Base-by-base conservation (phyloP, 2,113 vertebrate species). In the Oreochromis aureus region DNA sequence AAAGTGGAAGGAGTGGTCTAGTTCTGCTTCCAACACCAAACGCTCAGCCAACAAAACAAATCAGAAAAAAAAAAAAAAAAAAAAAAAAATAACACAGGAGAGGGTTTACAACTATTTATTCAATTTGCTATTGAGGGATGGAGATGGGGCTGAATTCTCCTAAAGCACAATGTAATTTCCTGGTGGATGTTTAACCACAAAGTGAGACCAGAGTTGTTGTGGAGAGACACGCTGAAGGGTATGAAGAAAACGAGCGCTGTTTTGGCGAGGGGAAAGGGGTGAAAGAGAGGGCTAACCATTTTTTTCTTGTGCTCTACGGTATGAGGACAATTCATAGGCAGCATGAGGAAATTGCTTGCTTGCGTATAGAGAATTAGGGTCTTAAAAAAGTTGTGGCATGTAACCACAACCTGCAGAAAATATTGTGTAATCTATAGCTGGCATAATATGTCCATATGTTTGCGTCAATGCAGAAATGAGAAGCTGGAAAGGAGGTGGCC, bases 81-180 rank as follows among this genome's bases (percentile, higher is more conserved):
- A 1, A 16, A 7, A 5, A 19, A 51, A 18, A 58, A 80, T 83
- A 61, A 90, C 89, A 91, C 84, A 53, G 56, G 87, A 87, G 88
- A 88, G 83, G 88, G 79, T 90, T 94, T 91, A 91, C 44, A 79
- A 85, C 88, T 82, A 90, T 93, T 88, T 92, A 92, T 91, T 91
- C 80, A 92, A 90, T 92, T 92, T 88, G 85, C 63, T 73, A 80
- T 86, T 53, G 85, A 91, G n/a, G 2, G 46, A 76, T 34, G 69
- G 32, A 36, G 83, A 16, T 41, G 61, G 73, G 51, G 11, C 27
- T 22, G 51, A 83, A 89, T 85, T 85, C 80, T 85, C 81, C 82
- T 18, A 34, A 32, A 73, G 87, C 81, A 87, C 87, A 92, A 88
- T 91, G 83, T 89, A 82, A 86, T 91, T 85, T 89, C 69, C 84